Conservation (phyloP, 23 tunicate species). For the Trididemnum nubilum region DNA sequence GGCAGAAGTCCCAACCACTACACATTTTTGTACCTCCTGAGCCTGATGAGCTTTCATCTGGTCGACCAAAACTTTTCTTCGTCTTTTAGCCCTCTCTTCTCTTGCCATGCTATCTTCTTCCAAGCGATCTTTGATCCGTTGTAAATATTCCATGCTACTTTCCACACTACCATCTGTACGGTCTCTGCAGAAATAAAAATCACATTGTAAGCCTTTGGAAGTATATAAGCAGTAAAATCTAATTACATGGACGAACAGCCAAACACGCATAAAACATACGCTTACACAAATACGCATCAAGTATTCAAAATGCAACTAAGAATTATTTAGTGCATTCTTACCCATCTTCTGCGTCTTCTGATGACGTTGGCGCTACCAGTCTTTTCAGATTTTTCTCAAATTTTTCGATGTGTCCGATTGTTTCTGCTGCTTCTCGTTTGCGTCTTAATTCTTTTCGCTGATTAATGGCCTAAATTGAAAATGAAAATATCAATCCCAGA, state of each 20-base stretch:
- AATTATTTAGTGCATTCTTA: no score
- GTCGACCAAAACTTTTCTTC: constrained; percentile 91
- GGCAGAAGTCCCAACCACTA: no score
- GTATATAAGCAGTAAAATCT: no score
- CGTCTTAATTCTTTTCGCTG: constrained; percentile 44
- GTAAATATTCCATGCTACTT: constrained; percentile 67
- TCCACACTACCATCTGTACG: constrained; percentile 22
- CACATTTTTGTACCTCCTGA: constrained; percentile 63
- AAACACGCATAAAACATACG: no score
- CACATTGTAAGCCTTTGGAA: background rate
- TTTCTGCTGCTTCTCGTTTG: constrained; percentile 57
- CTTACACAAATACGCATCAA: no score
- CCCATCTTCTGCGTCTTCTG: constrained; percentile 33
- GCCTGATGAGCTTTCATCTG: constrained; percentile 97
- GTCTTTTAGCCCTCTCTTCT: constrained; percentile 86
- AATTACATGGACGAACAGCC: no score
- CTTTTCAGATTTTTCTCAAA: constrained; percentile 83
- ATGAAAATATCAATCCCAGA: background rate
- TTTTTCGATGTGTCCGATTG: constrained; percentile 32
- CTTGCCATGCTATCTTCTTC: constrained; percentile 83
- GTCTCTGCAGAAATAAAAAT: constrained; percentile 2
- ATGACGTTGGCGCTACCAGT: constrained; percentile 68
- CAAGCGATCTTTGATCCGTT: constrained; percentile 72
- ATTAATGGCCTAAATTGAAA: constrained; percentile 49
- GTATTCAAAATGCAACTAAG: no score